These are phyloP conservation scores for Calephelis virginiensis DNA, from an alignment of 1,140 invertebrate species.

Conservation along the genomic window DNA sequence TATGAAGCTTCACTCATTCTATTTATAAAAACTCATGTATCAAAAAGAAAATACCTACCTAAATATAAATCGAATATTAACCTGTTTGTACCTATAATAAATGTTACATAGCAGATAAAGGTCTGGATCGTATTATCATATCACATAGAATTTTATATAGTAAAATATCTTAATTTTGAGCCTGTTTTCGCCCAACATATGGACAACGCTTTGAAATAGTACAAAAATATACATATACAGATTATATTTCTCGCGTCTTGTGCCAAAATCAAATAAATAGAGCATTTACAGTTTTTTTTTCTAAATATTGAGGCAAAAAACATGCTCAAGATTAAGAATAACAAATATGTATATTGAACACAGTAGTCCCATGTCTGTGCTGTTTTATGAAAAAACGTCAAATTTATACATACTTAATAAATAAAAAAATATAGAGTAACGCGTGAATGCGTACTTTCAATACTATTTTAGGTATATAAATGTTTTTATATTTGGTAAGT, in stretches of 20 bases:
- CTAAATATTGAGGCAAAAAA: constrained; percentile 31
- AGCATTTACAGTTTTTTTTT: not conserved
- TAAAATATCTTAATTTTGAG: constrained; percentile 37
- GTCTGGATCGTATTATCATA: constrained; percentile 43
- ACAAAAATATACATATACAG: constrained; percentile 43
- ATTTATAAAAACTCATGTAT: constrained; percentile 8
- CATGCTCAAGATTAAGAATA: constrained; percentile 31
- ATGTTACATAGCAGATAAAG: constrained; percentile 51
- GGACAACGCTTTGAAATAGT: constrained; percentile 53
- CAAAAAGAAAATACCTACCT: constrained; percentile 17
- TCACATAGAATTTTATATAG: constrained; percentile 42
- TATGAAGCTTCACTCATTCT: constrained; percentile 14
- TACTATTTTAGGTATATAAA: not conserved
- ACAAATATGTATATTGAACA: constrained; percentile 7
- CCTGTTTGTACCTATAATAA: constrained; percentile 57
- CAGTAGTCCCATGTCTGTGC: not conserved
- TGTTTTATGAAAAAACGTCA: not conserved
- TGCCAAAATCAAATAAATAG: constrained; percentile 55
- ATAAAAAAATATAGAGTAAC: not conserved
- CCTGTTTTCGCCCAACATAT: constrained; percentile 55
- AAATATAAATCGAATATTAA: constrained; percentile 33
- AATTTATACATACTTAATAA: not conserved
- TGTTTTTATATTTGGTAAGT: not conserved
- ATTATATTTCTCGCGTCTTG: constrained; percentile 50
- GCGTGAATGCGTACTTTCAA: too few species aligned